A percentile compares a stretch with the other conserved stretches of the same genome.
phyloP scores from a whole-genome alignment of 2,797 vertebrate genomes.

The Pantherophis vulpinus region DNA sequence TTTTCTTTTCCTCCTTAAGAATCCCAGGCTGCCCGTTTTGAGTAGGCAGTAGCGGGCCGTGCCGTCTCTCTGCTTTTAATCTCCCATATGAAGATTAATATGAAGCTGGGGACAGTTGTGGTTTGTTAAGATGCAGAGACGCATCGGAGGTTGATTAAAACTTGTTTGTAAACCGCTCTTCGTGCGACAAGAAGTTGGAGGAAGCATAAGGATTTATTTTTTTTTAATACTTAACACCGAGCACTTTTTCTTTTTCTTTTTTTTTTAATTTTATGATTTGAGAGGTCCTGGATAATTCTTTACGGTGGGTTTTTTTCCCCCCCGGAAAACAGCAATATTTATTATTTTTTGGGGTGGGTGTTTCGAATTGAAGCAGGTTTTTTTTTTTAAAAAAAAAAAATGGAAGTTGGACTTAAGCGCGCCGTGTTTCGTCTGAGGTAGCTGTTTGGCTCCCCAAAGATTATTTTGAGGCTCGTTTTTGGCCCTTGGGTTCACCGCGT shows the following conservation, averaged over 20 bases:
- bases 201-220: not conserved
- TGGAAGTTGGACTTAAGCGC: not conserved
- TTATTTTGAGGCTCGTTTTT: slow-evolving; percentile 22
- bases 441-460: not conserved
- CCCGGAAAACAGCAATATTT: not conserved
- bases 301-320: not conserved
- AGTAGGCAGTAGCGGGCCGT: not conserved
- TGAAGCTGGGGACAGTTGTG: not conserved
- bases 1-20: not conserved
- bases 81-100: fast-evolving
- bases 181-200: not conserved
- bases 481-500: not conserved
- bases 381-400: not conserved
- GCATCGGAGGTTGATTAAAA: not conserved
- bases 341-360: not conserved
- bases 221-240: not conserved
- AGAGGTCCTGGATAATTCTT: not conserved
- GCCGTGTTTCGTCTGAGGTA: not conserved
- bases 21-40: not conserved
- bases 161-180: not conserved
- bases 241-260: not conserved
- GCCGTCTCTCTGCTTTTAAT: not conserved
- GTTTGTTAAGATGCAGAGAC: not conserved
- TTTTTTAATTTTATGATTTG: not conserved
- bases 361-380: fast-evolving